Base-by-base conservation (phyloP, 2,113 vertebrate genomes). In the Atherinomorus stipes region DNA sequence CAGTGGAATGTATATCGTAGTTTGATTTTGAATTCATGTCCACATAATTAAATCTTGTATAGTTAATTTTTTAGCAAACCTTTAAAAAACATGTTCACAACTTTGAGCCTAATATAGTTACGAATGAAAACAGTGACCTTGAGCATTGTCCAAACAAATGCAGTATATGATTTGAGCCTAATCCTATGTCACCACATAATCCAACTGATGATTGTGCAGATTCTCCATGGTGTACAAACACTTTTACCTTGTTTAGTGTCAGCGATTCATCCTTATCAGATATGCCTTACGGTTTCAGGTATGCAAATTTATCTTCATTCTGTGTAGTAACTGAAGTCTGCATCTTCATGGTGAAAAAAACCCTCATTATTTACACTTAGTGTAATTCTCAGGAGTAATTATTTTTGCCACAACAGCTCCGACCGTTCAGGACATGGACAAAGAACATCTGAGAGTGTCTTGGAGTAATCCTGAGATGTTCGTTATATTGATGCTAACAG, bases 101-200 rank as follows among this genome's bases (percentile, higher is more conserved):
- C 19, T 10, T 19, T 64, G 54, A 21, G 31, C 3, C 6, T 22
- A 66, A 18, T 52, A 34, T 21, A 25, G n/a, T 6, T 50, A 40
- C 4, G 13, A 66, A 21, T 44, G 26, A 22, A 64, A 73, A 74
- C 67, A 52, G 42, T 74, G 71, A 81, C 74, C 74, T 56, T 67
- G 67, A 49, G 61, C 57, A 81, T 49, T 56, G 64, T 71, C 31
- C 73, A 70, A 76, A 70, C 57, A 67, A 23, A 65, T 21, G 3
- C 64, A 74, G 58, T 45, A 56, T 49, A 7, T 69, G 61, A 64
- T 61, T 57, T 6, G 28, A 23, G 60, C 31, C 5, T 34, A 34
- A 74, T 71, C 53, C 67, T 62, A 49, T 73, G 71, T 79, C 71
- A 76, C 54, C 56, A 47, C 59, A 76, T 87, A n/a, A 64, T 70